Evolutionary conservation across 2,888 invertebrate species (phyloP).

Genomic region (Lithophane ornitopus): DNA sequence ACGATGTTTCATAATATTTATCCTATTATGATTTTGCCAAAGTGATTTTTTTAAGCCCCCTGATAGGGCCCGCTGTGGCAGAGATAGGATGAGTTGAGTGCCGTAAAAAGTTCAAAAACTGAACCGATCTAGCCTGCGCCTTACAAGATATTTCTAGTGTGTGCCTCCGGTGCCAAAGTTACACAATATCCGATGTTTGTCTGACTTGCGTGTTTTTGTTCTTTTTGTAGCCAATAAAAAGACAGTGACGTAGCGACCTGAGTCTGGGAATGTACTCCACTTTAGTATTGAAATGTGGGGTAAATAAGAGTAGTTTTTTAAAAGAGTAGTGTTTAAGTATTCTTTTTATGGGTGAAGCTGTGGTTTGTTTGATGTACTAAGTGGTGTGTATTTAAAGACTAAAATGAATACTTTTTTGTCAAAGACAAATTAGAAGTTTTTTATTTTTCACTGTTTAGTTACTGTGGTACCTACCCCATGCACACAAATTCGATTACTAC

Average conservation of each 20-base stretch:
- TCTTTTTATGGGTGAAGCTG: neutral
- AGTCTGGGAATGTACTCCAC: slow-evolving; percentile 6
- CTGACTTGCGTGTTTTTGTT: slow-evolving; percentile 28
- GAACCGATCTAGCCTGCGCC: slow-evolving; percentile 28
- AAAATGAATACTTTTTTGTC: neutral
- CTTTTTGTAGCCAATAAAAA: slow-evolving; percentile 42
- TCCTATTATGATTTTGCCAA: too few relatives aligned
- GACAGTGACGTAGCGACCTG: slow-evolving; percentile 30
- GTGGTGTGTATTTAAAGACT: neutral
- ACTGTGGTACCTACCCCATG: too few relatives aligned
- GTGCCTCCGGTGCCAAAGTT: slow-evolving; percentile 46
- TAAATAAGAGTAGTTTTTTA: neutral
- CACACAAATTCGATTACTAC: too few relatives aligned
- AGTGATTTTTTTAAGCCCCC: too few relatives aligned
- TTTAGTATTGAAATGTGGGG: neutral
- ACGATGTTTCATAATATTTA: too few relatives aligned
- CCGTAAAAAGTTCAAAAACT: slow-evolving; percentile 17
- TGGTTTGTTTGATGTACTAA: neutral
- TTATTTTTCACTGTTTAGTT: too few relatives aligned
- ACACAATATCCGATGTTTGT: slow-evolving; percentile 62
- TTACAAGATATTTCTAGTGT: slow-evolving; percentile 42
- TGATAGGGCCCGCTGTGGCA: too few relatives aligned
- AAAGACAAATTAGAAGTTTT: too few relatives aligned
- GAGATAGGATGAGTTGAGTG: neutral
- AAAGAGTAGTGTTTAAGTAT: neutral